These are phyloP conservation scores for Valencia hispanica DNA, from an alignment of 2,797 vertebrate genomes.

Conservation along the genomic window DNA sequence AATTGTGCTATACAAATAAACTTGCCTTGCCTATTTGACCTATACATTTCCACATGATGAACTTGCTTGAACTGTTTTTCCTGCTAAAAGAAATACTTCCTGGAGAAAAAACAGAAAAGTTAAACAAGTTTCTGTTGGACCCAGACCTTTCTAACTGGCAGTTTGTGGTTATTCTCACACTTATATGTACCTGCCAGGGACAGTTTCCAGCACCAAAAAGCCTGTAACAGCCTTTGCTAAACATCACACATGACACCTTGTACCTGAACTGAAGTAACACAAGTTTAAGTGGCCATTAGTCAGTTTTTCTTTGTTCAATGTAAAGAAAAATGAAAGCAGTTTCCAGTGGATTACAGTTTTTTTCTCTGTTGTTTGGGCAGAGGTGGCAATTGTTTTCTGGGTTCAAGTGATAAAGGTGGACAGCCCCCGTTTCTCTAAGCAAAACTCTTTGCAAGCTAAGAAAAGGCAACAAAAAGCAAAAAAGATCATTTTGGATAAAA, in stretches of 20 bases:
- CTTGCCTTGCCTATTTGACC: too few relatives aligned
- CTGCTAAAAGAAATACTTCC: background rate
- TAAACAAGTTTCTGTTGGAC: background rate
- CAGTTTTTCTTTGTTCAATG: background rate
- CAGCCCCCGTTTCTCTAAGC: background rate
- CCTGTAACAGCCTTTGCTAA: background rate
- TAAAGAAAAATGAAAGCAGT: background rate
- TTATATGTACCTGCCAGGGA: conserved; percentile 1
- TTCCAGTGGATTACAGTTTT: background rate
- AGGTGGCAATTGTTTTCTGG: background rate
- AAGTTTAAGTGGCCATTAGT: conserved; percentile 4
- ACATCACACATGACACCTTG: conserved; percentile 4
- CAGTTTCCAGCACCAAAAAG: background rate
- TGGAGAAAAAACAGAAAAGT: background rate
- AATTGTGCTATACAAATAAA: too few relatives aligned
- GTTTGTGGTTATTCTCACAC: background rate
- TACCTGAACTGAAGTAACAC: background rate
- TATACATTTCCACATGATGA: background rate
- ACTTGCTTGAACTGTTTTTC: background rate
- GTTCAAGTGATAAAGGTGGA: background rate
- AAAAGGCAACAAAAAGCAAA: background rate
- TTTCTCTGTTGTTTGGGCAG: background rate
- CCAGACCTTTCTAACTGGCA: background rate
- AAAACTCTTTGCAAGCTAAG: background rate
- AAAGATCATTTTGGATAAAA: background rate